Conservation (phyloP, 2,797 vertebrate genomes). For the Emydoidea blandingii region DNA sequence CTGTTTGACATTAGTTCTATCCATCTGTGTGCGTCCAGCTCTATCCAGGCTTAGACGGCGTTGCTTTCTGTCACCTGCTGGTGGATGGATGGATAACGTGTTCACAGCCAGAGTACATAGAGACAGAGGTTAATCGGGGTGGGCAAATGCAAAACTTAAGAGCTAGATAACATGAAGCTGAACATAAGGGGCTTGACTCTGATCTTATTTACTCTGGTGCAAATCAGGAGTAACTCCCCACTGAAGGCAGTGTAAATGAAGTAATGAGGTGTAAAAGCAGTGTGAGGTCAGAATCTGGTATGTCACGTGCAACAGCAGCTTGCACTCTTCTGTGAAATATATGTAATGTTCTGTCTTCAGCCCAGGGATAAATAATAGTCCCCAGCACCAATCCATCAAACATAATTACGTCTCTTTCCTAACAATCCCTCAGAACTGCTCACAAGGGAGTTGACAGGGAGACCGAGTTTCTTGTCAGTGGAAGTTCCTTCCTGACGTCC, state of each 20-base stretch:
- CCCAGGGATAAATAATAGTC: conserved; percentile 27
- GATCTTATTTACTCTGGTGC: neutral
- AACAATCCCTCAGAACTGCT: neutral
- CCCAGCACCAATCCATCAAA: conserved; percentile 39
- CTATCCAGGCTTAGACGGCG: neutral
- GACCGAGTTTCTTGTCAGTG: neutral
- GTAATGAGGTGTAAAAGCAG: neutral
- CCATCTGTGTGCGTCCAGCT: neutral
- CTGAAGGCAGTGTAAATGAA: neutral
- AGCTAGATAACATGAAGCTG: neutral
- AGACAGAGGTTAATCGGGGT: neutral
- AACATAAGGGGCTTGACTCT: neutral
- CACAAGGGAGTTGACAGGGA: neutral
- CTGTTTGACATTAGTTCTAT: neutral
- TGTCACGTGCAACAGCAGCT: neutral
- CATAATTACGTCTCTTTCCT: conserved; percentile 56
- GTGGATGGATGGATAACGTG: neutral
- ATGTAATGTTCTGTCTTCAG: conserved; percentile 18
- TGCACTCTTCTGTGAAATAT: neutral
- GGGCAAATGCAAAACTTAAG: neutral
- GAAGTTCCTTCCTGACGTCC: neutral
- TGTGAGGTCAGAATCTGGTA: neutral
- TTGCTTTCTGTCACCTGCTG: neutral
- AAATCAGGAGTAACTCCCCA: neutral
- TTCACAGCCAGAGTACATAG: neutral